Evolutionary conservation across 2,113 vertebrate species (phyloP).

Genomic region (Pao palembangensis): DNA sequence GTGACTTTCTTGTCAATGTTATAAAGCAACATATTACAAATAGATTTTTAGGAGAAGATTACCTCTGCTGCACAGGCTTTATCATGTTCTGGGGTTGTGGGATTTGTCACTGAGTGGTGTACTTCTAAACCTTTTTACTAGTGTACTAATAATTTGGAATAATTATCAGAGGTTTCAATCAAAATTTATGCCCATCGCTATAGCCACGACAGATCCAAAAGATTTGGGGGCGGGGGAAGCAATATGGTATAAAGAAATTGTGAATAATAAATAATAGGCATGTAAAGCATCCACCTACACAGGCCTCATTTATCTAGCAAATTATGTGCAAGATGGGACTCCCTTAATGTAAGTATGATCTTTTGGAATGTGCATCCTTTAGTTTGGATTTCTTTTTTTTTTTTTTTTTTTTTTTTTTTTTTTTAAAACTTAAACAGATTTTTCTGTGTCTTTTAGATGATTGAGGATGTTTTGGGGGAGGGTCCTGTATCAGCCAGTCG

Average conservation of each 20-base stretch:
- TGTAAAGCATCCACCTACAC: conserved; percentile 12
- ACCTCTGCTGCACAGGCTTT: conserved; percentile 41
- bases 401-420: not conserved
- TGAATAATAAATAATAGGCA: not conserved
- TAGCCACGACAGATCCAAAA: not conserved
- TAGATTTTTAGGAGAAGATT: conserved; percentile 1
- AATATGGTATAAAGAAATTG: conserved; percentile 16
- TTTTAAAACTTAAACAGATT: conserved; percentile 16
- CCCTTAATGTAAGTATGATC: conserved; percentile 62
- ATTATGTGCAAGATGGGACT: conserved; percentile 51
- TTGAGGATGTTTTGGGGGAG: conserved; percentile 95
- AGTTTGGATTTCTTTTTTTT: not conserved
- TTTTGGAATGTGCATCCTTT: not conserved
- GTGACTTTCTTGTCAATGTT: no score
- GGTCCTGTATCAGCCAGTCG: conserved; percentile 88
- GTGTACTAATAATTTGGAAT: conserved; percentile 10
- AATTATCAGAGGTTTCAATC: conserved; percentile 9
- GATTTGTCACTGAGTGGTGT: conserved; percentile 33
- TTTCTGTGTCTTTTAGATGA: conserved; percentile 81
- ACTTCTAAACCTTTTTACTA: conserved; percentile 2
- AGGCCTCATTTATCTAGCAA: conserved; percentile 29
- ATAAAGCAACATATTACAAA: not conserved
- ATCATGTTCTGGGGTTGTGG: conserved; percentile 26
- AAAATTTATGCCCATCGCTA: conserved; percentile 75
- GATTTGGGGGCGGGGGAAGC: not conserved